Percentiles rank a stretch among this genome's conserved stretches.
phyloP scores from a whole-genome alignment of 92 coral and sea anemone species.

The Zoanthus gigantus region DNA sequence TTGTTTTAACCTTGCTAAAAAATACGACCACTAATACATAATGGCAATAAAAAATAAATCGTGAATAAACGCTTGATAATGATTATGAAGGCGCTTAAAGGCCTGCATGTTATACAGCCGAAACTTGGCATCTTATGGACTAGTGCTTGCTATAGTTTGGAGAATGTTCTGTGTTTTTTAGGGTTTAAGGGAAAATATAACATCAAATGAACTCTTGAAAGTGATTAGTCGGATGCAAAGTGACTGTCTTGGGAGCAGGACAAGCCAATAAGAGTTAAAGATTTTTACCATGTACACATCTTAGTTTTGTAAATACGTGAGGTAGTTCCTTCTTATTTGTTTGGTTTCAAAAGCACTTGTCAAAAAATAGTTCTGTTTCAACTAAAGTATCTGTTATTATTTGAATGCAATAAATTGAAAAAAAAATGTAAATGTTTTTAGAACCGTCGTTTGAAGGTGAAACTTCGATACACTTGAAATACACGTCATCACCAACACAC shows the following conservation, averaged over 20 bases:
- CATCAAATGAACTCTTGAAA: not conserved
- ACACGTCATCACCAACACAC: not conserved
- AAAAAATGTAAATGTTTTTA: too few species aligned
- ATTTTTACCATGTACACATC: too few species aligned
- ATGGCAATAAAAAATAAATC: not conserved
- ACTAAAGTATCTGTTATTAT: not conserved
- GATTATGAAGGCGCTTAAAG: not conserved
- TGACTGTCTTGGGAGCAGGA: too few species aligned
- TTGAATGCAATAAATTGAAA: too few species aligned
- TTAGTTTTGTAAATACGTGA: not conserved
- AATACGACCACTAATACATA: not conserved
- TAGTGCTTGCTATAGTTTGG: not conserved
- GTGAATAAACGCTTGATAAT: not conserved
- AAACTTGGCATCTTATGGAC: not conserved
- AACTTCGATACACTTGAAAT: not conserved
- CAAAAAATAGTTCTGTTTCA: too few species aligned
- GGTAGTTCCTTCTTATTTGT: too few species aligned
- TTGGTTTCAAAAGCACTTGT: not conserved
- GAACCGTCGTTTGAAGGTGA: not conserved
- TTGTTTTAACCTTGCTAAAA: not conserved
- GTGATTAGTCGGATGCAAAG: too few species aligned
- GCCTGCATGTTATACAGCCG: not conserved
- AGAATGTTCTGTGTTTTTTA: too few species aligned
- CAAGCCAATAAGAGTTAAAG: not conserved
- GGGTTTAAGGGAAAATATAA: too few species aligned